Evolutionary conservation across 2,888 invertebrate species (phyloP).

Genomic region (Celastrina argiolus): DNA sequence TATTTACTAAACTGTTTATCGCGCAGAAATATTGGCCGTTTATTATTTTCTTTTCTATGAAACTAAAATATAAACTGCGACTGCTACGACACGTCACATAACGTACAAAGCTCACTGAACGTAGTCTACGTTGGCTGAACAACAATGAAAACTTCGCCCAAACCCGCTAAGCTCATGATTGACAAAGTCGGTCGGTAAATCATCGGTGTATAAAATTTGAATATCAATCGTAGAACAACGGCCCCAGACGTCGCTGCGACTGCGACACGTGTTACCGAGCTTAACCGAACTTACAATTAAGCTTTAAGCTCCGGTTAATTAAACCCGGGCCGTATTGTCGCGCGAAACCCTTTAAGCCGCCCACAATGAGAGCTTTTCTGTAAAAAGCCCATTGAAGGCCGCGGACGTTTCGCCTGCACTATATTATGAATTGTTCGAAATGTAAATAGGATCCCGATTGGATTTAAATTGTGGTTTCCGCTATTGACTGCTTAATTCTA

Average conservation of each 20-base stretch:
- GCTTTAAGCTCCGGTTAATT: conserved; percentile 75
- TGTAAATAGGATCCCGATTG: conserved; percentile 45
- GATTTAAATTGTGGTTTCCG: conserved; percentile 43
- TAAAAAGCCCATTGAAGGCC: conserved; percentile 62
- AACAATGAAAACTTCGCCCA: not conserved
- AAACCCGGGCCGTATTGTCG: conserved; percentile 69
- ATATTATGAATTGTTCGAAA: conserved; percentile 45
- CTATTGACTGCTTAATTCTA: conserved; percentile 41
- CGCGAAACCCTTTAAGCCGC: conserved; percentile 63
- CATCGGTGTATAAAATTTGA: conserved; percentile 49
- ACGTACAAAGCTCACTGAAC: not conserved
- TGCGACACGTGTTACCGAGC: conserved; percentile 70
- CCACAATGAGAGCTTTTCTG: conserved; percentile 60
- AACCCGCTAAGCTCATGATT: conserved; percentile 14
- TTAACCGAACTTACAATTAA: conserved; percentile 75
- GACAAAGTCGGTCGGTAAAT: conserved; percentile 25
- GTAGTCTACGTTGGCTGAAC: not conserved
- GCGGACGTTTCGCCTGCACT: conserved; percentile 44
- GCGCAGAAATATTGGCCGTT: too few species aligned
- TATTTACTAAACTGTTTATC: not conserved
- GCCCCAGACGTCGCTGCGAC: conserved; percentile 50
- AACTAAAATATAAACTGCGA: not conserved
- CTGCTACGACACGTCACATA: not conserved
- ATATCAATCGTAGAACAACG: conserved; percentile 54
- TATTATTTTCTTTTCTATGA: not conserved